These are phyloP conservation scores for Montipora efflorescens DNA, from an alignment of 64 coral and sea anemone species.

Conservation along the genomic window DNA sequence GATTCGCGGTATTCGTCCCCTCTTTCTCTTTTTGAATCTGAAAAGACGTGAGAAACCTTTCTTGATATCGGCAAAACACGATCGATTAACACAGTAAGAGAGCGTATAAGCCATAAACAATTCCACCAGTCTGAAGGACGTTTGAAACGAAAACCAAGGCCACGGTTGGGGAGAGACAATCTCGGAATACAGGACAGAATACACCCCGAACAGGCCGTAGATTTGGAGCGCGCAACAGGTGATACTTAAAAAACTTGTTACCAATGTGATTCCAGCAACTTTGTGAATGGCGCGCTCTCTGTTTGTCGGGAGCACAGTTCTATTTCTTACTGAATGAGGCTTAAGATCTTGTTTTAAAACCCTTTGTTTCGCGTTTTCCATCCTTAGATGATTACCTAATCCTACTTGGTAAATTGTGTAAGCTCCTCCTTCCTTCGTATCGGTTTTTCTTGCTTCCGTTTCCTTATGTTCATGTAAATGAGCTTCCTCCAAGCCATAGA, in stretches of 20 bases:
- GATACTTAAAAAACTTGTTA: constrained; percentile 24
- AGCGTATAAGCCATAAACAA: constrained; percentile 48
- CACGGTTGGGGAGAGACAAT: constrained; percentile 42
- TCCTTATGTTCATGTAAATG: neutral
- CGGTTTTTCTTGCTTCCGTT: neutral
- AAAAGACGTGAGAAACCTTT: neutral
- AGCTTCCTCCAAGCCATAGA: neutral
- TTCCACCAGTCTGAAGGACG: constrained; percentile 70
- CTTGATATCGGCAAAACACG: neutral
- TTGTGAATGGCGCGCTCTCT: neutral
- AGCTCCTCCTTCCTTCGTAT: neutral
- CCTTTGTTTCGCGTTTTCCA: neutral
- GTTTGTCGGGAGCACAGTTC: neutral
- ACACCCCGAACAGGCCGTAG: constrained; percentile 28
- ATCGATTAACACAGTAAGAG: constrained; percentile 44
- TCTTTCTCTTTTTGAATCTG: neutral
- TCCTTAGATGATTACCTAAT: neutral
- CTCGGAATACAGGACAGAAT: neutral
- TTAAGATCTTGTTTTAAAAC: neutral
- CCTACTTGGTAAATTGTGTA: neutral
- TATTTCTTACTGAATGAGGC: neutral
- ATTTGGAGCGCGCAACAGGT: constrained; percentile 12
- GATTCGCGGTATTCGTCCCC: neutral
- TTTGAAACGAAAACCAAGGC: constrained; percentile 75
- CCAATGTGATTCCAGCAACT: constrained; percentile 24